Percentiles rank a stretch among this genome's conserved stretches.
These are phyloP conservation scores for Megalurothrips usitatus DNA, from an alignment of 2,888 invertebrate species.

Conservation along the genomic window DNA sequence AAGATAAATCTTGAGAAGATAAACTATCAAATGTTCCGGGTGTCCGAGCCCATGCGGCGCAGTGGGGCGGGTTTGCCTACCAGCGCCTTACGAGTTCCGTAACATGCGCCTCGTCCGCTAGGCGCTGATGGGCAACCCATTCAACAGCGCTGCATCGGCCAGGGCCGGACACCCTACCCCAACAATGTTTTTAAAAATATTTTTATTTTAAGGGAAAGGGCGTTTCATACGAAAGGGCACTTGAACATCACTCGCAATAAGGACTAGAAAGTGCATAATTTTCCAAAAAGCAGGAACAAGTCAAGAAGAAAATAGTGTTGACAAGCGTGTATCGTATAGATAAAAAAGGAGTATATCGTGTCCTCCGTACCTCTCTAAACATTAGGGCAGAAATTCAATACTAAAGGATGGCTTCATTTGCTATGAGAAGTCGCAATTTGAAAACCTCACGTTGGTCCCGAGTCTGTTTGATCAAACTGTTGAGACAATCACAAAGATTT, in stretches of 20 bases:
- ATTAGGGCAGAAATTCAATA: neutral
- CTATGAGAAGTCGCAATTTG: neutral
- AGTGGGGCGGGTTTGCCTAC: no score
- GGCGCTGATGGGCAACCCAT: no score
- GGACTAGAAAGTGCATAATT: neutral
- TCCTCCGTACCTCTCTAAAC: neutral
- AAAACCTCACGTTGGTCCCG: slow-evolving; percentile 22
- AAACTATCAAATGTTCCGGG: no score
- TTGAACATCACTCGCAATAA: no score
- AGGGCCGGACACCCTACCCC: no score
- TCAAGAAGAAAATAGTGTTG: neutral
- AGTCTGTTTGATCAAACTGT: slow-evolving; percentile 17
- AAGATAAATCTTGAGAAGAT: neutral
- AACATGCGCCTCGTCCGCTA: no score
- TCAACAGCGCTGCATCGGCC: no score
- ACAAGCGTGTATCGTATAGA: neutral
- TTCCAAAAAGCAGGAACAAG: neutral
- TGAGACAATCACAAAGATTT: neutral
- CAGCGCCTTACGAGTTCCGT: no score
- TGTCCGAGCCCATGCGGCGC: no score
- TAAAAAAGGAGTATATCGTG: neutral
- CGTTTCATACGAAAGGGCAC: no score
- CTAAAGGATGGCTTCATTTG: neutral
- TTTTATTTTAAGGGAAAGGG: neutral
- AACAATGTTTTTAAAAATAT: neutral